Percentiles rank a stretch among this genome's conserved stretches.
Conservation (phyloP, 2,888 invertebrate genomes). For the Mimachlamys varia region DNA sequence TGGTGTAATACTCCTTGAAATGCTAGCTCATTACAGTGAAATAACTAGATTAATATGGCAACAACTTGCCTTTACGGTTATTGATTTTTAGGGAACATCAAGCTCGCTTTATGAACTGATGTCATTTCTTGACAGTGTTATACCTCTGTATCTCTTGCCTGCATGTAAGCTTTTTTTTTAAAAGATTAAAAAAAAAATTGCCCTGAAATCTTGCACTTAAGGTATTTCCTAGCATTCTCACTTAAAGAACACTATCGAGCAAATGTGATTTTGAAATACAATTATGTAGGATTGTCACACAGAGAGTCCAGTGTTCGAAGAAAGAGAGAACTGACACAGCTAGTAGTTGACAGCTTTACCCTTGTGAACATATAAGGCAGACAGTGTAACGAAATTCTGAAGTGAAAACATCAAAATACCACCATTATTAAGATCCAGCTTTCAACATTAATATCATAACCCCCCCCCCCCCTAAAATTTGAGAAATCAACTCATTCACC, state of each 20-base stretch:
- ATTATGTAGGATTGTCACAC: background rate
- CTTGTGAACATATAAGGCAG: too few species aligned
- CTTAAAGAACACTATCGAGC: background rate
- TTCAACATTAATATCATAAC: too few species aligned
- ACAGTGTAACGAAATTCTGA: too few species aligned
- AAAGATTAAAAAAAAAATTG: background rate
- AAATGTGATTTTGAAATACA: constrained; percentile 18
- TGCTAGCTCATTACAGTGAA: background rate
- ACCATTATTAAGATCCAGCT: too few species aligned
- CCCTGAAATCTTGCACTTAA: background rate
- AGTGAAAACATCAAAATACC: too few species aligned
- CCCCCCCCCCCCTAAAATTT: too few species aligned
- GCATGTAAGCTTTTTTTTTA: background rate
- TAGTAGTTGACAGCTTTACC: background rate
- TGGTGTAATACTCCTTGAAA: constrained; percentile 5
- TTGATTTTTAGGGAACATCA: background rate
- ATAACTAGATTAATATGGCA: constrained; percentile 23
- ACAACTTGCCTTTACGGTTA: background rate
- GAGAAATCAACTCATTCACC: too few species aligned
- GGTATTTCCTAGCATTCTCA: background rate
- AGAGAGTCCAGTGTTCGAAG: background rate
- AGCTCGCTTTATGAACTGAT: background rate
- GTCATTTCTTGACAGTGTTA: constrained; percentile 27
- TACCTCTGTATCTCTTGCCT: background rate
- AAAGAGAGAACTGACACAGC: background rate